phyloP scores from a whole-genome alignment of 2,113 vertebrate species.

The Beaufortia kweichowensis region DNA sequence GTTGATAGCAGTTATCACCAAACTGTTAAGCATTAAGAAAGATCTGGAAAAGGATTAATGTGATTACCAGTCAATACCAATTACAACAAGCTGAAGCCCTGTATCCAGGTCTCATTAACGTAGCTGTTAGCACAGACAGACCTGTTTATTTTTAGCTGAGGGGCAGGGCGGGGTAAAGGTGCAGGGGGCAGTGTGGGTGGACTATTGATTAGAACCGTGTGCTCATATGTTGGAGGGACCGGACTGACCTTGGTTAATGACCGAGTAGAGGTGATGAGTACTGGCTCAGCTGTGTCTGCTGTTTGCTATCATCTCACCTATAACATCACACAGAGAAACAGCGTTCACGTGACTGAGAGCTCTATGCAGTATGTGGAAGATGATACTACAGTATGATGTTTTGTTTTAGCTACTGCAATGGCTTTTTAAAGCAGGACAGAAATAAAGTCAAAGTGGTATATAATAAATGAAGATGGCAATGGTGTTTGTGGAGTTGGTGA shows the following conservation, averaged over 20 bases:
- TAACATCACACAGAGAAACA: background rate
- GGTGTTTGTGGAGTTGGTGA: no score
- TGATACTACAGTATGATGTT: background rate
- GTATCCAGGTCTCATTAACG: slow-evolving; percentile 28
- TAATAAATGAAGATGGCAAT: no score
- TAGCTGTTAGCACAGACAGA: slow-evolving; percentile 42
- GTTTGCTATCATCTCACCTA: background rate
- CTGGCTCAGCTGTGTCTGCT: slow-evolving; percentile 16
- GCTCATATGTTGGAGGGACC: slow-evolving; percentile 35
- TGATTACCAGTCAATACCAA: slow-evolving; percentile 46
- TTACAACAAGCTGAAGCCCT: slow-evolving; percentile 32
- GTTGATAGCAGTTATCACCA: slow-evolving; percentile 44
- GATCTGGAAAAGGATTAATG: slow-evolving; percentile 43
- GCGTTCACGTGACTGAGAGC: background rate
- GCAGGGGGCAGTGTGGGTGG: slow-evolving; percentile 19
- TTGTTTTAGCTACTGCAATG: no score
- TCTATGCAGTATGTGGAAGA: background rate
- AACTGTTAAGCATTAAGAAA: slow-evolving; percentile 32
- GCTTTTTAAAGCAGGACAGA: no score
- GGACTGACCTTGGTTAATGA: slow-evolving; percentile 45
- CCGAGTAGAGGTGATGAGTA: slow-evolving; percentile 17
- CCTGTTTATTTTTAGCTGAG: slow-evolving; percentile 43
- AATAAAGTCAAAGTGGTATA: no score
- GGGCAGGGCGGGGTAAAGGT: slow-evolving; percentile 24
- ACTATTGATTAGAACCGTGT: slow-evolving; percentile 49